These are phyloP conservation scores for Esox niger DNA, from an alignment of 2,113 vertebrate species.

Conservation along the genomic window DNA sequence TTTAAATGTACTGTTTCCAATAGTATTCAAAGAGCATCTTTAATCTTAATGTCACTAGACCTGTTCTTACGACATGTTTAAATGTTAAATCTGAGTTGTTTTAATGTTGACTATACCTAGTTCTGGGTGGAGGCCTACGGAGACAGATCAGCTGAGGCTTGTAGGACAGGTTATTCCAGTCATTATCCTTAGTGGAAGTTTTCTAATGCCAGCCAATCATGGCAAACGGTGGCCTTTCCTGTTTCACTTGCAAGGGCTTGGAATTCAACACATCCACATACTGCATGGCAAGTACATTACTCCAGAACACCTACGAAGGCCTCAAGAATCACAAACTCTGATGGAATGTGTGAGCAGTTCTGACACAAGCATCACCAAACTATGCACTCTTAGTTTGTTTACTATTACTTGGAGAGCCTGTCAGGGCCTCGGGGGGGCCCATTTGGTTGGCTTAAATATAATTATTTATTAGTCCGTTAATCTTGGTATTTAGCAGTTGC, in stretches of 20 bases:
- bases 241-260: not conserved
- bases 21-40: not conserved
- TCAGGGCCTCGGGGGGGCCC: too few species aligned
- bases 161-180: not conserved
- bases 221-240: not conserved
- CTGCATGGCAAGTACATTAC: not conserved
- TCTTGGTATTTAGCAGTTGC: too few species aligned
- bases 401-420: not conserved
- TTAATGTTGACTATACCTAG: not conserved
- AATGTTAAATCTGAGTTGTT: too few species aligned
- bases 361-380: not conserved
- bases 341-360: conserved; percentile 29
- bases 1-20: not conserved
- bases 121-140: not conserved
- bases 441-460: too few species aligned
- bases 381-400: not conserved
- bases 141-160: not conserved
- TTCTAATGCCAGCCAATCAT: not conserved
- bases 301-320: not conserved
- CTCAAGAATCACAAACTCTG: not conserved
- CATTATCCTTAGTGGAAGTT: not conserved
- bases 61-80: not conserved
- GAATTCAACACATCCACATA: not conserved
- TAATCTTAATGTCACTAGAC: not conserved
- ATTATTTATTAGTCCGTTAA: too few species aligned